A percentile compares a stretch with the other conserved stretches of the same genome.
Evolutionary conservation across 2,113 vertebrate genomes (phyloP).

Genomic region (Hoplias malabaricus): DNA sequence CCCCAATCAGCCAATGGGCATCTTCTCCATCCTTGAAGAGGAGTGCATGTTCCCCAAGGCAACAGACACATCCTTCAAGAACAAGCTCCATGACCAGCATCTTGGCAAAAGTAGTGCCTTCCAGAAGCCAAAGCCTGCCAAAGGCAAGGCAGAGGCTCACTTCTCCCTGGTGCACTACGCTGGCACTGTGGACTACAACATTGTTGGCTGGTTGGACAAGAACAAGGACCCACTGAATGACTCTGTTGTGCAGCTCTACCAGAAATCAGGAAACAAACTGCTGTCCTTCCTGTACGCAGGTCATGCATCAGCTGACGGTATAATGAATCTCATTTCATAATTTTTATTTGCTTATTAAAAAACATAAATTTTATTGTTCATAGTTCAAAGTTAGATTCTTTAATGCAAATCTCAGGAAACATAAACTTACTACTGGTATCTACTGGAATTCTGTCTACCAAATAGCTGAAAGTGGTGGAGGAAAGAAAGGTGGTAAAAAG

Average conservation of each 20-base stretch:
- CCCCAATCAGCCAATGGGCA: constrained; percentile 67
- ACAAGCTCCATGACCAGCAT: constrained; percentile 45
- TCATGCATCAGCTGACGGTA: constrained; percentile 63
- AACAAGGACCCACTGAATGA: constrained; percentile 77
- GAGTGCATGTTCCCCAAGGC: constrained; percentile 55
- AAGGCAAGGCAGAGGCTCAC: constrained; percentile 72
- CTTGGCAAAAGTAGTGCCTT: constrained; percentile 45
- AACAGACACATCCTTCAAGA: constrained; percentile 52
- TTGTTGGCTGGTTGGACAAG: constrained; percentile 70
- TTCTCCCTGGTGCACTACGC: constrained; percentile 73
- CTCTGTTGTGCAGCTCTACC: constrained; percentile 73
- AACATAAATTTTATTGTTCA: background rate
- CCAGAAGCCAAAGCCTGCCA: constrained; percentile 67
- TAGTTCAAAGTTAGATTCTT: too few species aligned
- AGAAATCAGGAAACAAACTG: constrained; percentile 70
- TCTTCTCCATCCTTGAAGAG: constrained; percentile 69
- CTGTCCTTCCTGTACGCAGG: constrained; percentile 60
- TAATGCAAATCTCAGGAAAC: too few species aligned
- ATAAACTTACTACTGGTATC: background rate
- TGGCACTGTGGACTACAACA: constrained; percentile 74
- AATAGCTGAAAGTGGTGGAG: constrained; percentile 13
- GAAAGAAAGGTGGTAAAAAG: constrained; percentile 80
- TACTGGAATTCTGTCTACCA: background rate
- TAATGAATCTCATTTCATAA: background rate
- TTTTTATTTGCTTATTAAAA: background rate